phyloP scores from a whole-genome alignment of 2,113 vertebrate species.

The Corvus cornix region DNA sequence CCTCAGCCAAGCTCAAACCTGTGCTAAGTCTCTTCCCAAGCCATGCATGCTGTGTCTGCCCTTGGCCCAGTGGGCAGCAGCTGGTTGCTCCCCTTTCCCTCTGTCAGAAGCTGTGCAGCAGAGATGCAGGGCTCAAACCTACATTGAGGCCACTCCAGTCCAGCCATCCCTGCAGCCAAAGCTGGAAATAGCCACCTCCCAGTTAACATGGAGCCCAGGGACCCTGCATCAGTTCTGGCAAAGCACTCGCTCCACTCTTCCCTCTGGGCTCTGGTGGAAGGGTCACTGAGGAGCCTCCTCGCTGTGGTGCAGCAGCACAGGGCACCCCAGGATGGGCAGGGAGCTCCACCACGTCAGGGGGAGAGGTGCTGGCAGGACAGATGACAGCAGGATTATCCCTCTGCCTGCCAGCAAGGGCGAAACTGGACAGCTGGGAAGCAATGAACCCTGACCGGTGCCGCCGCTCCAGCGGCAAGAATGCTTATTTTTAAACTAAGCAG shows the following conservation, averaged over 20 bases:
- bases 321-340: rapidly evolving
- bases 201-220: not conserved
- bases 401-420: not conserved
- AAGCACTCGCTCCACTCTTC: not conserved
- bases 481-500: not conserved
- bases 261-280: not conserved
- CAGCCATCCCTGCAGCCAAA: not conserved
- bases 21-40: not conserved
- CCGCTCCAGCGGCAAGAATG: rapidly evolving
- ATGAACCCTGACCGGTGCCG: not conserved
- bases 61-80: not conserved
- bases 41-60: rapidly evolving
- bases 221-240: not conserved
- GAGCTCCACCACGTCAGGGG: not conserved
- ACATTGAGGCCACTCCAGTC: rapidly evolving
- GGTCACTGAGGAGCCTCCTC: rapidly evolving
- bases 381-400: slow-evolving; percentile 37
- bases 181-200: not conserved
- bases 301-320: not conserved
- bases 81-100: rapidly evolving
- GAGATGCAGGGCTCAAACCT: not conserved
- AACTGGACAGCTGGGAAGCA: not conserved
- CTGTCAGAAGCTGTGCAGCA: not conserved
- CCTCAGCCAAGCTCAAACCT: not conserved
- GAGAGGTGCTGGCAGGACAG: not conserved